Base-by-base conservation (phyloP, 2,113 vertebrate genomes). In the Coptodon bakossiorum region DNA sequence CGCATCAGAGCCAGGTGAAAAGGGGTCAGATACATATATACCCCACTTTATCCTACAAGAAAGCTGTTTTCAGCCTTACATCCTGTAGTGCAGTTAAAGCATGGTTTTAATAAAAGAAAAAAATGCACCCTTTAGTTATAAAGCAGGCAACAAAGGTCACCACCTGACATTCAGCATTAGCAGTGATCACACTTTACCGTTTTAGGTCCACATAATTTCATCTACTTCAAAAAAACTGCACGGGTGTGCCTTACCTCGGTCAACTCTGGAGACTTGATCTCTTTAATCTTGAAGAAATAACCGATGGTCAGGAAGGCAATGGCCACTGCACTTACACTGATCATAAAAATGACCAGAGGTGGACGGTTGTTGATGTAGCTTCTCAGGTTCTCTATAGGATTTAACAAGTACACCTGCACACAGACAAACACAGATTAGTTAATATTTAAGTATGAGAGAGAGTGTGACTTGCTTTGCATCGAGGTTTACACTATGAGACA, bases 261-360 rank as follows among this genome's bases (percentile, higher is more conserved):
- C 97, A 99, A 96, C 94, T 98, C 98, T 5, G 99, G 98, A 66
- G 99, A 98, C 92, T 98, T 99, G 91, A 99, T 99, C 96, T 99
- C 98, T 94, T 99, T 99, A 92, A 99, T 99, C 91, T 99, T 99
- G 94, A 99, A 99, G 97, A 99, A 99, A 85, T 99, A 99, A 6
- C 99, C 99, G 68, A 99, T 96, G 14, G 99, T 99, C 52, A 99
- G 97, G 92, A 99, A 99, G 87, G 98, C 98, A 38, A 99, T 99
- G 86, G 99, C 99, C 97, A 99, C 97, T 16, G 98, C 97, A 3
- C 99, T 99, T 38, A 99, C 98, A 1, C 98, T 99, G 97, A 99
- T 97, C 99, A 99, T 99, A 45, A 99, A 99, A 83, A 99, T 98
- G 96, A 99, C 99, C 91, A 99, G 96, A 0, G 99, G 99, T 1